These are phyloP conservation scores for Andrena trimmerana DNA, from an alignment of 2,888 invertebrate genomes.

Conservation along the genomic window DNA sequence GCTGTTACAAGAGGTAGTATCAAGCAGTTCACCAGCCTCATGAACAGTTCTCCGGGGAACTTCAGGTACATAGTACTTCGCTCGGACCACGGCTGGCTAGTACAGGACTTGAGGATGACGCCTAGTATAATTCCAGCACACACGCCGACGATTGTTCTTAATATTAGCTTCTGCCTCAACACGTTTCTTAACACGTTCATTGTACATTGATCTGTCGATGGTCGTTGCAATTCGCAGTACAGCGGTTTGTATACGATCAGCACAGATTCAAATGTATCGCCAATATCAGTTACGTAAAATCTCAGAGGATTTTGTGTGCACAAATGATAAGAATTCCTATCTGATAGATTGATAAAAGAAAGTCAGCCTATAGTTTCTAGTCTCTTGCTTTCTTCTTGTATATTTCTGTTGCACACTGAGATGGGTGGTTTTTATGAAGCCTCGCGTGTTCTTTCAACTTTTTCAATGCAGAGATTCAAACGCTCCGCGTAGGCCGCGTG, in stretches of 20 bases:
- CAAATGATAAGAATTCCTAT: slow-evolving; percentile 49
- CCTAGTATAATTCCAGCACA: slow-evolving; percentile 74
- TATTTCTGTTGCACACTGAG: not conserved
- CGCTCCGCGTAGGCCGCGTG: no score
- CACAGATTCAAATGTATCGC: not conserved
- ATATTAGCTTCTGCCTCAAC: slow-evolving; percentile 69
- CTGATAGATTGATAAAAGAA: slow-evolving; percentile 16
- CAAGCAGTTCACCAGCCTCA: slow-evolving; percentile 96
- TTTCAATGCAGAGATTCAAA: not conserved
- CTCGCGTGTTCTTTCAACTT: not conserved
- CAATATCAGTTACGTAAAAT: slow-evolving; percentile 1
- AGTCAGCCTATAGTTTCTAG: not conserved
- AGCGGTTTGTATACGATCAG: not conserved
- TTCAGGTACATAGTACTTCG: slow-evolving; percentile 96
- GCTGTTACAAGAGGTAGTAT: slow-evolving; percentile 96
- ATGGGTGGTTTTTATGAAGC: not conserved
- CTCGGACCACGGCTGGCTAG: slow-evolving; percentile 88
- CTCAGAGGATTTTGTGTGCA: slow-evolving; percentile 1
- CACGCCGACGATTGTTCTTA: slow-evolving; percentile 74
- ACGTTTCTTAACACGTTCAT: slow-evolving; percentile 39
- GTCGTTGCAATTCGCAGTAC: not conserved
- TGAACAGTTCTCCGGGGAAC: slow-evolving; percentile 97
- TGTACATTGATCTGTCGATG: not conserved
- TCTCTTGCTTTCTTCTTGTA: not conserved
- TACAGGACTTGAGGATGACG: slow-evolving; percentile 73